Base-by-base conservation (phyloP, 2,113 vertebrate species). In the Nansenia antarctica region DNA sequence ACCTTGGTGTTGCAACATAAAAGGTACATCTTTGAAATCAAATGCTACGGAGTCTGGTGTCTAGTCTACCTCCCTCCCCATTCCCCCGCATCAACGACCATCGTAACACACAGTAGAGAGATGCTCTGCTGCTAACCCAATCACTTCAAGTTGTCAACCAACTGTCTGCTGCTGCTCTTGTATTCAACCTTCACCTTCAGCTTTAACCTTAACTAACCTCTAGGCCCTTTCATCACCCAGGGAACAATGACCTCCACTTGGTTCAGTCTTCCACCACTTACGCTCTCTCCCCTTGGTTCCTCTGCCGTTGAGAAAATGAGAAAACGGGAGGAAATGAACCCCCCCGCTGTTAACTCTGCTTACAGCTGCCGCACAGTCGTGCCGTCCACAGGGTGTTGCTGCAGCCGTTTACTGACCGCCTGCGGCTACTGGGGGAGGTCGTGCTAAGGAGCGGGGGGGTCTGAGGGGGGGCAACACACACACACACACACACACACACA, bases 341-440 rank as follows among this genome's bases (percentile, higher is more conserved):
- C 24, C 24, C 5, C 24, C 15, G 11, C 15, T 62, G 34, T 63
- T 63, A 63, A 45, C 61, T 63, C 61, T 7, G 61, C 37, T 27
- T 24, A 27, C 61, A 63, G 61, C 61, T 42, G 37, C 24, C 37
- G 35, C 14, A 27, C 7, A 24, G 31, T n/a, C 65, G 69, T 9
- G 2, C 57, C 62, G 66, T 53, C 82, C 77, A 67, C 65, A 73
- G 74, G 77, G 70, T 15, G 26, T 55, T 22, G 12, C 64, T 63
- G 85, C 78, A n/a, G n/a, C n/a, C n/a, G n/a, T n/a, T n/a, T n/a
- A n/a, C n/a, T 82, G 82, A 84, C 81, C 85, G 35, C 63, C 69
- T 77, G 69, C 32, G n/a, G 20, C 77, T 55, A 20, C 35, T 2
- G 59, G 79, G n/a, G 73, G 76, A 81, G 84, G 77, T 80, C 22